Conservation (phyloP, 2,888 invertebrate species). For the Atrina japonica region DNA sequence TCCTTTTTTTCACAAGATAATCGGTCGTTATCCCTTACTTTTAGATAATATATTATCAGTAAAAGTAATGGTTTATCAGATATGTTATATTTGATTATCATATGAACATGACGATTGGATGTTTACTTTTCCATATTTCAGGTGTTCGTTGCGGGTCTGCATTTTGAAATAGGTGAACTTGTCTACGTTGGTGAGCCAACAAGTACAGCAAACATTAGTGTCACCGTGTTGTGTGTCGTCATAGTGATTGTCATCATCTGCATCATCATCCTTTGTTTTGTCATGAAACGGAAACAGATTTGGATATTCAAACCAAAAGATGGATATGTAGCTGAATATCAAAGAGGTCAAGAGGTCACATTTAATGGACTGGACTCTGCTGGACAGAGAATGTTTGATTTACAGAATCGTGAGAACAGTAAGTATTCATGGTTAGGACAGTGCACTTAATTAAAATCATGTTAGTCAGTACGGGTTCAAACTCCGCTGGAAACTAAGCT, state of each 20-base stretch:
- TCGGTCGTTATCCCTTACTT: too few relatives aligned
- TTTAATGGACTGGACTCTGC: conserved; percentile 36
- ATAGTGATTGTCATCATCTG: conserved; percentile 57
- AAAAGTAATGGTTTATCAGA: too few relatives aligned
- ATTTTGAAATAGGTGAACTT: conserved; percentile 65
- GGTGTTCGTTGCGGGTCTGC: conserved; percentile 67
- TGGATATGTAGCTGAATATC: conserved; percentile 6
- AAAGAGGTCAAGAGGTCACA: conserved; percentile 24
- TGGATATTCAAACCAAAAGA: conserved; percentile 46
- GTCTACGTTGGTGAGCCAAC: conserved; percentile 49
- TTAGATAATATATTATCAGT: too few relatives aligned
- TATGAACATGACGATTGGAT: too few relatives aligned
- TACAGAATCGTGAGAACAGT: conserved; percentile 51
- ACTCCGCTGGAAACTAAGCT: too few relatives aligned
- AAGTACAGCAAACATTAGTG: conserved; percentile 30
- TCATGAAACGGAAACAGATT: conserved; percentile 64
- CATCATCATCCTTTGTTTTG: conserved; percentile 55
- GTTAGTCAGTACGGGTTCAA: too few relatives aligned
- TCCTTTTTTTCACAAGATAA: too few relatives aligned
- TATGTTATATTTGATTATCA: too few relatives aligned
- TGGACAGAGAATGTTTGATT: conserved; percentile 39
- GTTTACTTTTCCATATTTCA: conserved; percentile 49
- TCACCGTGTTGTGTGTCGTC: conserved; percentile 59
- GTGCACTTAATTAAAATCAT: not conserved
- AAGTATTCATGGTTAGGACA: not conserved